Evolutionary conservation across 2,797 vertebrate genomes (phyloP).

Genomic region (Liparis tanakae): DNA sequence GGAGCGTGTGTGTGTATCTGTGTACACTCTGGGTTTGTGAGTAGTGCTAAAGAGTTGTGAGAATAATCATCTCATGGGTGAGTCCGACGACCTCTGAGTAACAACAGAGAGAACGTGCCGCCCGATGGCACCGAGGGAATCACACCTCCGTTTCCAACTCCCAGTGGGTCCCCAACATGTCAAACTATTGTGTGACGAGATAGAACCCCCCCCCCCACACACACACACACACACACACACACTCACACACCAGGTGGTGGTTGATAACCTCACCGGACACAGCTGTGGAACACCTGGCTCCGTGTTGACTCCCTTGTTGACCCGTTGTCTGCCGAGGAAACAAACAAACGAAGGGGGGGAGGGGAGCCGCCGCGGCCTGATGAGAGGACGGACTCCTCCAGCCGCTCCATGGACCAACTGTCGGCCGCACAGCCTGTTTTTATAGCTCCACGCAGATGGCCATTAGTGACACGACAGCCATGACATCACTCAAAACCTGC

Average conservation of each 20-base stretch:
- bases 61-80: constrained; percentile 57
- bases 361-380: constrained; percentile 24
- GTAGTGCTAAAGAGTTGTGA: constrained; percentile 45
- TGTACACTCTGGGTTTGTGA: constrained; percentile 31
- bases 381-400: constrained; percentile 52
- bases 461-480: constrained; percentile 36
- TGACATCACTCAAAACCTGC: constrained; percentile 26
- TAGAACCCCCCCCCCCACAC: constrained; percentile 12
- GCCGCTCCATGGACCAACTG: constrained; percentile 38
- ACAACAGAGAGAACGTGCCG: constrained; percentile 55
- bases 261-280: constrained; percentile 41
- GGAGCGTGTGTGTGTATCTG: constrained; percentile 53
- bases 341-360: constrained; percentile 46
- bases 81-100: constrained; percentile 47
- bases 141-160: background rate
- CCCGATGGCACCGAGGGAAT: background rate
- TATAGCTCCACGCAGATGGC: constrained; percentile 34
- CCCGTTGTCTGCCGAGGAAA: constrained; percentile 38
- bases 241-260: constrained; percentile 46
- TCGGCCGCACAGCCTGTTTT: constrained; percentile 28
- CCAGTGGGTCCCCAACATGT: background rate
- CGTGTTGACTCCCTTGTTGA: constrained; percentile 65
- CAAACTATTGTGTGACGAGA: constrained; percentile 7
- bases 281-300: constrained; percentile 79
- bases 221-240: constrained; percentile 19